phyloP scores from a whole-genome alignment of 2,888 invertebrate genomes.

The Flexamia atlantica region DNA sequence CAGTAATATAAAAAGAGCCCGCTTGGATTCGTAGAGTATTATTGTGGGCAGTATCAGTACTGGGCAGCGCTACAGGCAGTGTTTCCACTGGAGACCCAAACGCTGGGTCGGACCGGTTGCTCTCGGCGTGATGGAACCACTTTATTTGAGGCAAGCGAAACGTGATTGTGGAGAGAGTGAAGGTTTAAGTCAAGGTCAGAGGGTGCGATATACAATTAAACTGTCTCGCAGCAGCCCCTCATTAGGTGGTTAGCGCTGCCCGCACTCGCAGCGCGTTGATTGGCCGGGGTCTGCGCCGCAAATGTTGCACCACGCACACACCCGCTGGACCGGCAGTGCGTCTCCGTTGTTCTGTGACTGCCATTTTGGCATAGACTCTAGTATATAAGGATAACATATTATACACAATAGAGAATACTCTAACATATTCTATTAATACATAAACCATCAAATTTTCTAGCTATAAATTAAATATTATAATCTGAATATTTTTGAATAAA shows the following conservation, averaged over 20 bases:
- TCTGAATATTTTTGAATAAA: too few relatives aligned
- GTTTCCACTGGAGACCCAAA: background rate
- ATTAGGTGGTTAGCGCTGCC: slow-evolving; percentile 52
- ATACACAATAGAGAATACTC: too few relatives aligned
- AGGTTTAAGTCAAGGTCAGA: slow-evolving; percentile 49
- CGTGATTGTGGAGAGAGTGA: slow-evolving; percentile 47
- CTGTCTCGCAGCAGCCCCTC: slow-evolving; percentile 52
- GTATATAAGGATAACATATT: too few relatives aligned
- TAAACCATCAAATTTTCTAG: too few relatives aligned
- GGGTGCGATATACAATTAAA: slow-evolving; percentile 49
- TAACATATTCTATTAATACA: too few relatives aligned
- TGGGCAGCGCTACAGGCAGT: background rate
- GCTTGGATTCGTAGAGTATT: too few relatives aligned
- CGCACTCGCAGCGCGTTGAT: slow-evolving; percentile 26
- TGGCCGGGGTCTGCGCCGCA: slow-evolving; percentile 8
- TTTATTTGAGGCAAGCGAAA: slow-evolving; percentile 45
- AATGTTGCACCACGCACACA: background rate
- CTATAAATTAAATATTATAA: too few relatives aligned
- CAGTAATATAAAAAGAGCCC: too few relatives aligned
- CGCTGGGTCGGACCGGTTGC: slow-evolving; percentile 21
- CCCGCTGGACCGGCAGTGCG: too few relatives aligned
- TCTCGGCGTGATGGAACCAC: slow-evolving; percentile 41
- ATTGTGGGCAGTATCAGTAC: background rate
- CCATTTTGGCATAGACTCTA: too few relatives aligned
- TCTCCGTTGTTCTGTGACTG: too few relatives aligned